These are phyloP conservation scores for Phania funesta DNA, from an alignment of 2,888 invertebrate species.

Conservation along the genomic window DNA sequence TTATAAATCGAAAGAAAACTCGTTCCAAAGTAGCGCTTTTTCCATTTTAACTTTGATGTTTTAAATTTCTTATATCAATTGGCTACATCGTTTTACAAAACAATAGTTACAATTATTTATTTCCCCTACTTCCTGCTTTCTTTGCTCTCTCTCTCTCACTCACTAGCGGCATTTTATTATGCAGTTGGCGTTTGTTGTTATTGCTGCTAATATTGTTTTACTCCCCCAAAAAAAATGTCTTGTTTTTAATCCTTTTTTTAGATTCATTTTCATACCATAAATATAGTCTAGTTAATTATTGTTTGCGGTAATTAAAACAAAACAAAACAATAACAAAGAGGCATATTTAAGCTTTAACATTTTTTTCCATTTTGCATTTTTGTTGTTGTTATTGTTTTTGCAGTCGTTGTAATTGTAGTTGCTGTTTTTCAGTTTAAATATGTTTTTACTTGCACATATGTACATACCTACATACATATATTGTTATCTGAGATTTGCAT, in stretches of 20 bases:
- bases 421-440: slow-evolving; percentile 44
- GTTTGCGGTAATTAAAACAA: slow-evolving; percentile 56
- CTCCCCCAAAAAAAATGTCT: slow-evolving; percentile 7
- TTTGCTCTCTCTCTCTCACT: slow-evolving; percentile 25
- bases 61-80: not conserved
- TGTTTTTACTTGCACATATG: slow-evolving; percentile 68
- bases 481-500: slow-evolving; percentile 74
- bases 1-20: too few relatives aligned
- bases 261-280: slow-evolving; percentile 6
- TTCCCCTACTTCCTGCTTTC: slow-evolving; percentile 53
- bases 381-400: too few relatives aligned
- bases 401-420: not conserved
- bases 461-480: too few relatives aligned
- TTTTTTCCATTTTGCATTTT: not conserved
- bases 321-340: slow-evolving; percentile 9
- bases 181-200: not conserved
- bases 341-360: slow-evolving; percentile 20
- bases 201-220: not conserved
- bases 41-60: not conserved
- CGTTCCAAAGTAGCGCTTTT: not conserved
- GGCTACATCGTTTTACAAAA: not conserved
- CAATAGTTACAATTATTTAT: slow-evolving; percentile 35
- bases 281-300: slow-evolving; percentile 62
- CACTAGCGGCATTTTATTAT: not conserved
- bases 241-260: not conserved